These are phyloP conservation scores for Silurus meridionalis DNA, from an alignment of 2,113 vertebrate genomes.

Conservation along the genomic window DNA sequence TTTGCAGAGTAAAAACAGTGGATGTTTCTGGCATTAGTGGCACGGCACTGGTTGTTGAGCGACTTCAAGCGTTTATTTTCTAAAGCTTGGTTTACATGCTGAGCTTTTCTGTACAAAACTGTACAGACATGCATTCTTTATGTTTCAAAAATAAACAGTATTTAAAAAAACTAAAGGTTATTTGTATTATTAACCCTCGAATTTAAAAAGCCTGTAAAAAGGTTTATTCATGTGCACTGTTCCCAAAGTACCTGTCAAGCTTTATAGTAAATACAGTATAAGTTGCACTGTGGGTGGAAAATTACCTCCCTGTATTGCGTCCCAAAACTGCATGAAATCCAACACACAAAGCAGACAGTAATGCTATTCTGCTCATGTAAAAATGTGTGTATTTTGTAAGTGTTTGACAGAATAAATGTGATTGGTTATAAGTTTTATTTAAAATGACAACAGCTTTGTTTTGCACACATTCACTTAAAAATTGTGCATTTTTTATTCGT, in stretches of 20 bases:
- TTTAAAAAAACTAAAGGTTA: too few species aligned
- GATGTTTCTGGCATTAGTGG: neutral
- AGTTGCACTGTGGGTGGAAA: neutral
- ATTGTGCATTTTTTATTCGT: neutral
- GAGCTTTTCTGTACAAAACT: neutral
- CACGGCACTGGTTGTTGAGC: neutral
- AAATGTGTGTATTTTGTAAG: neutral
- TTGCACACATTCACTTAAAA: neutral
- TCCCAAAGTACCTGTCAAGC: neutral
- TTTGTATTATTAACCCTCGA: too few species aligned
- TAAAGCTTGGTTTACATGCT: neutral
- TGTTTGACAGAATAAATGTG: neutral
- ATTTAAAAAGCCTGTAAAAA: too few species aligned
- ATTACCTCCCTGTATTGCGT: neutral
- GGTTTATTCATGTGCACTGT: neutral
- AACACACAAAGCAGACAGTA: neutral
- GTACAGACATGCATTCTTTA: neutral
- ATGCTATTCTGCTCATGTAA: neutral
- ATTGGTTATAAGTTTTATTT: neutral
- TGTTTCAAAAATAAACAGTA: neutral
- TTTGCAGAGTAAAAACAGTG: neutral
- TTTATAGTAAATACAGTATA: neutral
- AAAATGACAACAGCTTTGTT: neutral
- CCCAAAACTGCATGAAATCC: neutral
- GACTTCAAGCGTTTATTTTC: neutral